Base-by-base conservation (phyloP, 2,888 invertebrate genomes). In the Ischnus inquisitorius region DNA sequence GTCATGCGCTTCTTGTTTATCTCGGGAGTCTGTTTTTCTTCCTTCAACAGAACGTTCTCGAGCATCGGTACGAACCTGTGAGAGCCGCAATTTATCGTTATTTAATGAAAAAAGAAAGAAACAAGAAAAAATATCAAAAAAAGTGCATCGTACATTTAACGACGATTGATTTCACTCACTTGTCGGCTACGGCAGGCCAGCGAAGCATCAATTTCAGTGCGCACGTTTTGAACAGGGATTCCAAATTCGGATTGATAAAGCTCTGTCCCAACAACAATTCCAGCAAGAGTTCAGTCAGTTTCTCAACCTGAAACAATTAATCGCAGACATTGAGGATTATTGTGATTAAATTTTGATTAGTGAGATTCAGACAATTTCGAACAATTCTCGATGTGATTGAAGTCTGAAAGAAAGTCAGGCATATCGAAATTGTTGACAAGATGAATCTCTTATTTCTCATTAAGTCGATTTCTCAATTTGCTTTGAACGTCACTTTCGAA, bases 181-280 rank as follows among this genome's bases (percentile, higher is more conserved):
- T 92, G 75, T 93, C 92, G 41, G 93, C 92, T n/a, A 91, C 89
- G 0, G 92, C 92, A 16, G 93, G 93, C 93, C 93, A 93, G 3
- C 93, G 90, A 77, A 93, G 90, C 93, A 93, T 93, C 25, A 93
- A 86, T 87, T 93, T 93, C 8, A 93, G 86, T 19, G 90, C 90
- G 68, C 93, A 93, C 28, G 92, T 92, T 88, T 92, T 92, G 67
- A 93, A 93, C 19, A 93, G 87, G 16, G 90, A 87, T 78, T 93
- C 93, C 41, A 93, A 87, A 79, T 93, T 93, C 12, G 90, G 87
- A 88, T 93, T 92, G 69, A 93, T 91, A 67, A 93, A 93, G 85
- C 91, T 92, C 69, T 92, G 91, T 14, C 93, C 93, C 39, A 93
- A 82, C 41, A 93, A 82, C 57, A 93, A 86, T 84, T 93, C 93